Conservation (phyloP, 2,888 invertebrate genomes). For the Pyrocoelia pectoralis region DNA sequence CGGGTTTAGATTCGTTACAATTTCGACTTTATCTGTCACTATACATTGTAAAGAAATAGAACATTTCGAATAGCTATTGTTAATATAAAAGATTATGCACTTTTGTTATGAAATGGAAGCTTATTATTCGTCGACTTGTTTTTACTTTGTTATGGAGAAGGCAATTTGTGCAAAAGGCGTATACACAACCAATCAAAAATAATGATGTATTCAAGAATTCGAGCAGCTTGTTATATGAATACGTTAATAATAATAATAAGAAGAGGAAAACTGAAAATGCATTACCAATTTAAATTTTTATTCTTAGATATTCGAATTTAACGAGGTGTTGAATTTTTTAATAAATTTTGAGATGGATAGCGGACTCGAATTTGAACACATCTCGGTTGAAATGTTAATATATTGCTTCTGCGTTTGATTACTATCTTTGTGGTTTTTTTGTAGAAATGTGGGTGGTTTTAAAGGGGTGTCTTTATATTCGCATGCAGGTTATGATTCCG, state of each 20-base stretch:
- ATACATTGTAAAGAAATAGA: constrained; percentile 4
- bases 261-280: constrained; percentile 32
- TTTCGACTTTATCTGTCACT: constrained; percentile 1
- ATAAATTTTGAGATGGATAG: constrained; percentile 31
- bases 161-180: constrained; percentile 38
- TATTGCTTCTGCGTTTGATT: constrained; percentile 40
- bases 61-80: constrained; percentile 11
- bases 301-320: constrained; percentile 39
- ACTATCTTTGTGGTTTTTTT: constrained; percentile 25
- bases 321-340: constrained; percentile 42
- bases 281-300: constrained; percentile 40
- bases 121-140: constrained; percentile 22
- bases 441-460: constrained; percentile 16
- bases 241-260: constrained; percentile 34
- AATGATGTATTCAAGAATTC: constrained; percentile 41
- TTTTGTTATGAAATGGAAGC: constrained; percentile 10
- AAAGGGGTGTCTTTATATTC: constrained; percentile 35
- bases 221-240: constrained; percentile 38
- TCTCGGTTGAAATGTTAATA: constrained; percentile 38
- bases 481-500: constrained; percentile 44
- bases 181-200: constrained; percentile 40
- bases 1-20: constrained; percentile 11
- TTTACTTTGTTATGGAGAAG: constrained; percentile 35
- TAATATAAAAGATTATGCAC: constrained; percentile 11
- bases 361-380: constrained; percentile 31